Conservation (phyloP, 2,797 vertebrate species). For the Peromyscus attwateri region DNA sequence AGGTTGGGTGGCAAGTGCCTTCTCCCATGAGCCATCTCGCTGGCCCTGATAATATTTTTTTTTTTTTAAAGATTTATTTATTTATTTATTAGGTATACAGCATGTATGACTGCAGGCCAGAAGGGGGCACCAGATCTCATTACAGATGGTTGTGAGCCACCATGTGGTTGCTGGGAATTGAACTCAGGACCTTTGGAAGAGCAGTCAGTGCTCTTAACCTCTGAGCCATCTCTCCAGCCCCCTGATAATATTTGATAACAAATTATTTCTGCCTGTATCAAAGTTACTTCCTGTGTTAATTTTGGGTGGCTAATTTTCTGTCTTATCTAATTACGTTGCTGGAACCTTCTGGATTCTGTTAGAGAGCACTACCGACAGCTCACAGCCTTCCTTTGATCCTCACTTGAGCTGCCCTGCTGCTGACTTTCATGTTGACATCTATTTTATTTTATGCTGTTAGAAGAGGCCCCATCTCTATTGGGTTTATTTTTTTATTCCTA, state of each 20-base stretch:
- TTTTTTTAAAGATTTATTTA: too few species aligned
- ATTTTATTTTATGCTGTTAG: background rate
- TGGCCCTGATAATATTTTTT: background rate
- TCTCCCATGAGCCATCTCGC: background rate
- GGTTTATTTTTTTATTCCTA: background rate
- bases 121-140: too few species aligned
- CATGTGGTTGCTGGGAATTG: too few species aligned
- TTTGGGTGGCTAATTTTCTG: constrained; percentile 20
- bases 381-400: background rate
- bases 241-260: background rate
- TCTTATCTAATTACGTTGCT: background rate
- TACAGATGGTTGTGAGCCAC: too few species aligned
- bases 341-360: background rate
- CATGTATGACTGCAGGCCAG: too few species aligned
- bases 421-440: background rate
- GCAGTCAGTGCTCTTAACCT: too few species aligned
- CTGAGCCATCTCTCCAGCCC: background rate
- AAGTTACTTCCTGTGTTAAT: background rate
- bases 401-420: background rate
- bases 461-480: background rate
- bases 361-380: background rate
- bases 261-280: background rate
- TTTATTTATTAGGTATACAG: too few species aligned
- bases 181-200: too few species aligned
- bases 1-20: background rate